Evolutionary conservation across 2,888 invertebrate species (phyloP), one percentile per base, ranked within the genome.

Genomic region (Drosophila barbarae): DNA sequence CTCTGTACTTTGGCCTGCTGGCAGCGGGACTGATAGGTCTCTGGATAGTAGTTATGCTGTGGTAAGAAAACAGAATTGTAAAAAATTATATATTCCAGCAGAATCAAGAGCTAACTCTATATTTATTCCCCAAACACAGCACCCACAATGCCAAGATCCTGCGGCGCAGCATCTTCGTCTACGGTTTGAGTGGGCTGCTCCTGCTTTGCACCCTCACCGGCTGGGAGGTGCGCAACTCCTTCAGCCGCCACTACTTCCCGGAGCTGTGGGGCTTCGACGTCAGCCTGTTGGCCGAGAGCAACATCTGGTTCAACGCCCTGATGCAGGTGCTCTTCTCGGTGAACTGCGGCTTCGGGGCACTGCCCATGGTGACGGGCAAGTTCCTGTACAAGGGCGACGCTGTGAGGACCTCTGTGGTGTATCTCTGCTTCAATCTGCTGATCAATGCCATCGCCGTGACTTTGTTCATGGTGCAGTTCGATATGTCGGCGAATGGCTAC

Each of bases 331-430:
- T 90, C 21, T 89, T 87, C 71, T 87, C 89, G 28, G 86, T 89
- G 0, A 89, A 89, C 64, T 89, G 89, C 58, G 90, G 90, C 21
- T 87, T 88, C 44, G 90, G 90, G 15, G 85, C 87, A 3, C 69
- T 90, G 51, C 89, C 90, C 13, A 89, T 89, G 72, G 53, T 90
- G n/a, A 89, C 90, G 1, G 90, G 90, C 5, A 90, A 89, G 73
- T 89, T 89, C 71, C 81, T 90, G 26, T 89, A 90, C 69, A 90
- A 90, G 74, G 88, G 89, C 28, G 90, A 90, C 66, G 90, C 90
- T 1, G 89, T 89, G 30, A 80, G 89, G 51, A 90, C 90, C 18
- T 88, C 90, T 0, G 77, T 89, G 36, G 87, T 90, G 10, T 90
- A 90, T 51, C 77, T 90, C n/a, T 89, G 89, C 73, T 89, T 90